These are phyloP conservation scores for Gryllus bimaculatus DNA, from an alignment of 1,140 invertebrate species.

Conservation along the genomic window DNA sequence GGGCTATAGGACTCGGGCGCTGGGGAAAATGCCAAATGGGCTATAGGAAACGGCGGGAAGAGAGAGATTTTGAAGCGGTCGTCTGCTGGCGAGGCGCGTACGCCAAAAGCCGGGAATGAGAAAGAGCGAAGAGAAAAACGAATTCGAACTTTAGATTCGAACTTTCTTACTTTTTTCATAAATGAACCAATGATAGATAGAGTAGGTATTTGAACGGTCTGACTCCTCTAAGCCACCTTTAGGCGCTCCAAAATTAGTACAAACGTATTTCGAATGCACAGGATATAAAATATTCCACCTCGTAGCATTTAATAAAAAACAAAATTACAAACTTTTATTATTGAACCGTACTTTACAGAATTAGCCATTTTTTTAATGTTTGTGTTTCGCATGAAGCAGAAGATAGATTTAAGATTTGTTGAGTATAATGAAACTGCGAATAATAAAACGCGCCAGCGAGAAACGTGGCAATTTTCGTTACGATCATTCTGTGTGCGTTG, in stretches of 20 bases:
- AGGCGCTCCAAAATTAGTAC: background rate
- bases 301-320: background rate
- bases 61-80: conserved; percentile 22
- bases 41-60: conserved; percentile 30
- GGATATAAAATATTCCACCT: background rate
- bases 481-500: too few species aligned
- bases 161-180: conserved; percentile 14
- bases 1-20: conserved; percentile 43
- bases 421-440: too few species aligned
- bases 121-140: background rate
- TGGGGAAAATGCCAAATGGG: conserved; percentile 46
- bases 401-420: too few species aligned
- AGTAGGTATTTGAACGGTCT: conserved; percentile 6
- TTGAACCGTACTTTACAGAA: background rate
- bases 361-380: background rate
- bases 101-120: conserved; percentile 16
- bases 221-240: background rate
- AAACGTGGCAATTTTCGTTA: too few species aligned
- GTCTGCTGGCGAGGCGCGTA: conserved; percentile 19
- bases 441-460: too few species aligned
- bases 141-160: background rate
- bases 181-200: conserved; percentile 14
- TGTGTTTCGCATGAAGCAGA: too few species aligned
- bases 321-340: background rate
- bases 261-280: background rate